Conservation (phyloP, 2,797 vertebrate species). For the Eutrigla gurnardus region DNA sequence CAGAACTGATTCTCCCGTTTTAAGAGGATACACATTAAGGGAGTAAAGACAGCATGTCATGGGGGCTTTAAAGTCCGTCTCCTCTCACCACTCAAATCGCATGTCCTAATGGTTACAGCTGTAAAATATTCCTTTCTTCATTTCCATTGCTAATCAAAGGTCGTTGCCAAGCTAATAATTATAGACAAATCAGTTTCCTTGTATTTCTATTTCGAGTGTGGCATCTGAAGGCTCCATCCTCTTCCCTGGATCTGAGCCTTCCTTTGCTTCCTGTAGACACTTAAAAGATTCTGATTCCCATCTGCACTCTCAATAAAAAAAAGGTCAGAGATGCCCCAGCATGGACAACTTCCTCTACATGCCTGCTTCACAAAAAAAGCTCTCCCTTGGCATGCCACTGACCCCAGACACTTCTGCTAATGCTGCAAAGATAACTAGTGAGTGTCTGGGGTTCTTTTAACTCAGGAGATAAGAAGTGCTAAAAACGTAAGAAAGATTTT, state of each 20-base stretch:
- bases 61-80: conserved; percentile 25
- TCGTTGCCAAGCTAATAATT: conserved; percentile 24
- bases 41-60: conserved; percentile 21
- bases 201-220: conserved; percentile 25
- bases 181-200: conserved; percentile 10
- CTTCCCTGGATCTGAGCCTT: conserved; percentile 45
- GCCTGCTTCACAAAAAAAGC: conserved; percentile 45
- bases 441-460: conserved; percentile 18
- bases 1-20: conserved; percentile 33
- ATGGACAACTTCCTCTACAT: conserved; percentile 58
- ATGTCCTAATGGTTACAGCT: conserved; percentile 25
- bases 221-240: conserved; percentile 46
- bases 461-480: conserved; percentile 8
- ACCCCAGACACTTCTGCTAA: conserved; percentile 43
- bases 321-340: conserved; percentile 57
- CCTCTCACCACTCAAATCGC: conserved; percentile 10
- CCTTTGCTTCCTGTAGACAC: conserved; percentile 62
- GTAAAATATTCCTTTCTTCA: conserved; percentile 24
- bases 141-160: conserved; percentile 15
- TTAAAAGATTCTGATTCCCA: conserved; percentile 64
- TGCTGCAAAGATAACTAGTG: conserved; percentile 34
- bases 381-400: conserved; percentile 42
- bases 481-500: conserved; percentile 3
- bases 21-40: conserved; percentile 35
- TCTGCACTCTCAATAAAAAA: conserved; percentile 62